These are phyloP conservation scores for Oedothorax gibbosus DNA, from an alignment of 1,140 invertebrate genomes.

Conservation along the genomic window DNA sequence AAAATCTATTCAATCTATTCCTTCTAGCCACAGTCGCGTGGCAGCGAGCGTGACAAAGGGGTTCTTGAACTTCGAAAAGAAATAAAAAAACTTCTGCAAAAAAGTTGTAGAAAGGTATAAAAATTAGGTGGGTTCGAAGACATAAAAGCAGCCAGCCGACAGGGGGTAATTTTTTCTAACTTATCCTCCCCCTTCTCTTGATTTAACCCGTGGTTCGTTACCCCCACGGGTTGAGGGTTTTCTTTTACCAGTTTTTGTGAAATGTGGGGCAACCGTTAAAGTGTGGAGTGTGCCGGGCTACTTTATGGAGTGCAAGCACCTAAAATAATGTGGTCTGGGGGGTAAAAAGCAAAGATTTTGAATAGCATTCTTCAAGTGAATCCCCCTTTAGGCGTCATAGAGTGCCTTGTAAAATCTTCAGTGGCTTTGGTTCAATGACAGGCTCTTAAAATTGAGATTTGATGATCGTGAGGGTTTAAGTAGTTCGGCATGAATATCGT, in stretches of 20 bases:
- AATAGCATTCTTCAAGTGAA: slow-evolving; percentile 11
- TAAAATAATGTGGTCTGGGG: slow-evolving; percentile 44
- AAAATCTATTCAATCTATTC: slow-evolving; percentile 21
- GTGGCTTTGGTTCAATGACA: slow-evolving; percentile 2
- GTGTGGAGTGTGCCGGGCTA: not conserved
- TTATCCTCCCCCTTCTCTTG: not conserved
- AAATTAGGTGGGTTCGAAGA: slow-evolving; percentile 48
- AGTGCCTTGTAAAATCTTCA: not conserved
- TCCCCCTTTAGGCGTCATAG: not conserved
- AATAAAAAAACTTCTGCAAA: slow-evolving; percentile 6
- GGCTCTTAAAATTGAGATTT: not conserved
- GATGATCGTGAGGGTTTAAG: not conserved
- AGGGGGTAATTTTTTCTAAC: slow-evolving; percentile 21
- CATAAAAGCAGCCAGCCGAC: slow-evolving; percentile 9
- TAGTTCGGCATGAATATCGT: no score
- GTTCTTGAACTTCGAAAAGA: slow-evolving; percentile 47
- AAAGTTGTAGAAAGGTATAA: not conserved
- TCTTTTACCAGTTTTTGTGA: not conserved
- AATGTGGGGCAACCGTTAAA: slow-evolving; percentile 51
- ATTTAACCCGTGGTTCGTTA: slow-evolving; percentile 15
- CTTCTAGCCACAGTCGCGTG: slow-evolving; percentile 29
- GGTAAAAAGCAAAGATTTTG: not conserved
- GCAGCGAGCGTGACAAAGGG: not conserved
- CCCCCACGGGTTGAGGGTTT: not conserved
- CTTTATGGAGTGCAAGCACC: slow-evolving; percentile 44